phyloP scores from a whole-genome alignment of 2,113 vertebrate genomes.

The Tiliqua scincoides region DNA sequence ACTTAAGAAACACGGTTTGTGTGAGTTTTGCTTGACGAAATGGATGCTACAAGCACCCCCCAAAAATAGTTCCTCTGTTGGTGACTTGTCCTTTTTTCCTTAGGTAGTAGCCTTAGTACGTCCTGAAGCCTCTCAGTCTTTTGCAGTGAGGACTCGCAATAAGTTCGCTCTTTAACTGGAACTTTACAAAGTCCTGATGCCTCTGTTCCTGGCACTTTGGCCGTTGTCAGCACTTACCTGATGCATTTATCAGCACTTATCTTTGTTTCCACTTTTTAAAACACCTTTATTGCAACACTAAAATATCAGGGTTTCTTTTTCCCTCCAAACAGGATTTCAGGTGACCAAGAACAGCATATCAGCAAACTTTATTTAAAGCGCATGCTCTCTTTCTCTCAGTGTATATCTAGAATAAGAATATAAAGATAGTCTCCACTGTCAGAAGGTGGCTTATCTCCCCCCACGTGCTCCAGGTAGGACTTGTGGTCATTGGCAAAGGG shows the following conservation, averaged over 20 bases:
- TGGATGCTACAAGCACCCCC: fast-evolving
- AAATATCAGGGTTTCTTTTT: too few species aligned
- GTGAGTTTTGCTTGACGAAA: not conserved
- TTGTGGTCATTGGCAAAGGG: too few species aligned
- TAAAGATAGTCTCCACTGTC: too few species aligned
- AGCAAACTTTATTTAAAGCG: too few species aligned
- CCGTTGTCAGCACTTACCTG: too few species aligned
- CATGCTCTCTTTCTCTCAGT: too few species aligned
- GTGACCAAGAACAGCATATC: too few species aligned
- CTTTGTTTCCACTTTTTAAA: not conserved
- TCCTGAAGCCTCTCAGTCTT: fast-evolving
- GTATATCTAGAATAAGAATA: too few species aligned
- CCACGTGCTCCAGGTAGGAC: too few species aligned
- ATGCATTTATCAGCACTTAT: slow-evolving; percentile 25
- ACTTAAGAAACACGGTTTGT: not conserved
- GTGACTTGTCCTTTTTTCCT: not conserved
- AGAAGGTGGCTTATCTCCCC: too few species aligned
- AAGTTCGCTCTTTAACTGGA: not conserved
- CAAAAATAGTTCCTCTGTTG: not conserved
- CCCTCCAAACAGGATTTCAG: too few species aligned
- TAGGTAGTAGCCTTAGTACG: not conserved
- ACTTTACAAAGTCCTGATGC: not conserved
- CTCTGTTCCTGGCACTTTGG: not conserved
- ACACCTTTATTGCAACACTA: too few species aligned
- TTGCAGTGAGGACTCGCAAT: fast-evolving